Conservation (phyloP, 2,797 vertebrate species). For the Urosaurus nigricauda region DNA sequence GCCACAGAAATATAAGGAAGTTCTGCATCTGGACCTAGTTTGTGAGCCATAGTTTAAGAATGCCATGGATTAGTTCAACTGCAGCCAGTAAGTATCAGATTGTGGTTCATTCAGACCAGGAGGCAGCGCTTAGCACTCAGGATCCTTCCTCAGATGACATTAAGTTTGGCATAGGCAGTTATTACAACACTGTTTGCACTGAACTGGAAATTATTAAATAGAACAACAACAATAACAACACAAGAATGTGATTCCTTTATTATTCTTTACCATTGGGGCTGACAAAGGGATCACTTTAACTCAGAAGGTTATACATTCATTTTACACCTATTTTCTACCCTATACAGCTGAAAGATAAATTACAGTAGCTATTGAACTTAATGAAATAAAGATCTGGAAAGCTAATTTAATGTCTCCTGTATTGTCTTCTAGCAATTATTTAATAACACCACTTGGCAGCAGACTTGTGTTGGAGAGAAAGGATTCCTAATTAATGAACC, state of each 20-base stretch:
- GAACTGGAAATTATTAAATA: background rate
- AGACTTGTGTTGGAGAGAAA: slow-evolving; percentile 75
- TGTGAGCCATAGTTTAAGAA: too few species aligned
- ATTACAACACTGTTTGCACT: background rate
- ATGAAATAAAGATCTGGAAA: background rate
- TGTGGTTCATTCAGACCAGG: background rate
- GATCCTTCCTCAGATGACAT: background rate
- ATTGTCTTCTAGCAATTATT: background rate
- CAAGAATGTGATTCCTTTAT: too few species aligned
- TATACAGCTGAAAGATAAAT: background rate
- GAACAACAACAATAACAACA: background rate
- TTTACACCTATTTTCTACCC: background rate
- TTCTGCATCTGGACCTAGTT: too few species aligned
- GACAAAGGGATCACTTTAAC: background rate
- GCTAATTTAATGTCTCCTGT: background rate
- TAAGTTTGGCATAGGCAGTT: background rate
- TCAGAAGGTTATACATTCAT: background rate
- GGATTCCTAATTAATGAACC: slow-evolving; percentile 88
- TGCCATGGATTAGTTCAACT: background rate
- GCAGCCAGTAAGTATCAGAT: background rate
- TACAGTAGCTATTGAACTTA: background rate
- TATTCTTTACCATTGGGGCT: background rate
- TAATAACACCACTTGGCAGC: slow-evolving; percentile 72
- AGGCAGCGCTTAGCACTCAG: background rate
- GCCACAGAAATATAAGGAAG: too few species aligned